Evolutionary conservation across 1,140 invertebrate genomes (phyloP), one percentile per base, ranked within the genome.

Genomic region (Calliphora vicina): DNA sequence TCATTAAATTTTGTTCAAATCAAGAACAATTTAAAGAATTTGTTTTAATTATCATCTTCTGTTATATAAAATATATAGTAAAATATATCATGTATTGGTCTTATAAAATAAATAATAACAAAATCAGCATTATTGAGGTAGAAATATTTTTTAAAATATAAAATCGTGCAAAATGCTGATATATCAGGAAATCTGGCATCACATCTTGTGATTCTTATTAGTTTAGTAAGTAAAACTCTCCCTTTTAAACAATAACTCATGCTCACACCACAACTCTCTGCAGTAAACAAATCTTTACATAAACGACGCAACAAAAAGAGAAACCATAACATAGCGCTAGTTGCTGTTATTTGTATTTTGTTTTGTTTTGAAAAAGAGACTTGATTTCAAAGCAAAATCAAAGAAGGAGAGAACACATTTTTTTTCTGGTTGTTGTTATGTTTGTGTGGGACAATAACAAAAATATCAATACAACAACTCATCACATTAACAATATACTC

Each of bases 381-480:
- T 67, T 67, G 61, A 10, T 67, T 67, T 67, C 8, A 23, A 67
- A 23, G 4, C 8, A 67, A 25, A 67, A 67, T 23, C n/a, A 67
- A 67, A 23, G 17, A 20, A 12, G 1, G 12, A 67, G 20, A 67
- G 61, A 67, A 12, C 9, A 23, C 3, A 67, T n/a, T 57, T 57
- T 57, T 57, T 13, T 57, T 57, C n/a, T 57, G 50, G 15, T 57
- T 35, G 50, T 57, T 67, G 23, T 67, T 67, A 23, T 67, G 20
- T 67, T 67, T 67, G 61, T 67, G 61, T 67, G 61, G 61, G 61
- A 67, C 61, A 67, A 67, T 67, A 67, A 67, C 61, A 67, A 67
- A 67, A 67, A 67, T 67, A 67, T 67, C 61, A 67, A 67, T 67
- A 67, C 61, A 67, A 67, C 61, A 67, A 67, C 61, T 67, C 61